Evolutionary conservation across 2,113 vertebrate species (phyloP).

Genomic region (Phrynosoma platyrhinos): DNA sequence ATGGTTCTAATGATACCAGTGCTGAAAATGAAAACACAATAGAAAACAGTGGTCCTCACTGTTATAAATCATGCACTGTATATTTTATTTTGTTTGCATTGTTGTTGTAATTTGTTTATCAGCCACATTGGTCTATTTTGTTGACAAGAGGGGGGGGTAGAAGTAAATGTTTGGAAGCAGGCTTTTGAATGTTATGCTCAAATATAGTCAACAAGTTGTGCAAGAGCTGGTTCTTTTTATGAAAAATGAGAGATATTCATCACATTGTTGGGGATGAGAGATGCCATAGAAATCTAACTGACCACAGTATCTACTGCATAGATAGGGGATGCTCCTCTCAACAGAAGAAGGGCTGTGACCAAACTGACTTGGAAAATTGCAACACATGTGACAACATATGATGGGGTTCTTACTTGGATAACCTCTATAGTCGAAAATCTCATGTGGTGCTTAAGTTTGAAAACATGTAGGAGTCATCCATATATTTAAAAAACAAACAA

Average conservation of each 20-base stretch:
- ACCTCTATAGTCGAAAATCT: neutral
- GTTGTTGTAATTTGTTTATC: too few relatives aligned
- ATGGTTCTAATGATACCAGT: too few relatives aligned
- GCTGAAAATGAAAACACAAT: too few relatives aligned
- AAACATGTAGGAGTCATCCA: neutral
- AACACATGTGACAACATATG: neutral
- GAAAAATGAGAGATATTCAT: neutral
- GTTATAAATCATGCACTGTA: too few relatives aligned
- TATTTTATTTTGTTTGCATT: too few relatives aligned
- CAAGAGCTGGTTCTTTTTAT: neutral
- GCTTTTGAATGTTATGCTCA: too few relatives aligned
- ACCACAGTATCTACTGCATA: fast-evolving
- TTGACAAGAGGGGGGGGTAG: too few relatives aligned
- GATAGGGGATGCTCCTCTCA: neutral
- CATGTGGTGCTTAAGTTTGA: neutral
- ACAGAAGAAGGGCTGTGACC: neutral
- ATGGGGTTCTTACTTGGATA: neutral
- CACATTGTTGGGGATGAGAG: neutral
- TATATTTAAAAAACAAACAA: neutral
- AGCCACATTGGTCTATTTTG: too few relatives aligned
- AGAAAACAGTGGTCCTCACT: too few relatives aligned
- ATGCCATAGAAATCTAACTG: neutral
- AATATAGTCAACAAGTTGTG: too few relatives aligned
- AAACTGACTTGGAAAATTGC: neutral
- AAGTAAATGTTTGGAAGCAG: too few relatives aligned